Conservation (phyloP, 2,113 vertebrate genomes). For the Lepidothrix coronata region DNA sequence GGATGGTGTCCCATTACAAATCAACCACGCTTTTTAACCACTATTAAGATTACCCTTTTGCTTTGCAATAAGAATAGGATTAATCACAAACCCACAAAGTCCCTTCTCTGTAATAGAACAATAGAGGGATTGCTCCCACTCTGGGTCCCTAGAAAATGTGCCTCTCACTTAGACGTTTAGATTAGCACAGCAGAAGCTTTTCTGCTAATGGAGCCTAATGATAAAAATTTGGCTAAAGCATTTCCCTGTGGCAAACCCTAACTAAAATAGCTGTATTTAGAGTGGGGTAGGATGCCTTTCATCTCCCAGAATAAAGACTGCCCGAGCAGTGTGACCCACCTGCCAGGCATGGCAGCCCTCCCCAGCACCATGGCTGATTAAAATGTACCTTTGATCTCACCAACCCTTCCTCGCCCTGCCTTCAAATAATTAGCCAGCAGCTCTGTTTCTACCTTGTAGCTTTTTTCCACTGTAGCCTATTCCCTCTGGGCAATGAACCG, state of each 20-base stretch:
- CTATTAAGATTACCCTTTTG: neutral
- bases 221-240: neutral
- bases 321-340: neutral
- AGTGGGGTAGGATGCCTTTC: neutral
- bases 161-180: neutral
- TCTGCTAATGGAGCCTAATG: neutral
- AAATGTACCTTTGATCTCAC: neutral
- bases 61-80: neutral
- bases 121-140: neutral
- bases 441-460: neutral
- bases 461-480: neutral
- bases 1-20: neutral
- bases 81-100: neutral
- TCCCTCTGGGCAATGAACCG: neutral
- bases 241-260: neutral
- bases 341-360: accelerated
- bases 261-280: neutral
- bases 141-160: neutral
- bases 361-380: neutral
- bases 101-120: neutral
- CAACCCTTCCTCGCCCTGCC: neutral
- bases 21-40: neutral
- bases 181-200: neutral
- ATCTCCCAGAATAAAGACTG: neutral
- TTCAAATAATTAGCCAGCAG: neutral